Evolutionary conservation across 2,113 vertebrate genomes (phyloP).

Genomic region (Alligator mississippiensis): DNA sequence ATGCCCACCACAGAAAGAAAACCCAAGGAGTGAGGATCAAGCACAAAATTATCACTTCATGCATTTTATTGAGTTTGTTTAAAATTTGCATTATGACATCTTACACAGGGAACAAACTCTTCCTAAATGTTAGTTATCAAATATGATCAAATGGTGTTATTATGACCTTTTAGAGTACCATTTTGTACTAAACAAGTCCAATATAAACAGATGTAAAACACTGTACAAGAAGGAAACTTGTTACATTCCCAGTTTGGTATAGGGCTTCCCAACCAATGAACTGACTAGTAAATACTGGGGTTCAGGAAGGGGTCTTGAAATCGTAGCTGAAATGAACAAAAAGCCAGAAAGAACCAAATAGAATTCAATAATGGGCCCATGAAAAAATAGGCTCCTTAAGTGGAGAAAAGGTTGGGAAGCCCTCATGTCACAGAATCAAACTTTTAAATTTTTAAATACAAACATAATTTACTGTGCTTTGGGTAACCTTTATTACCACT

Average conservation of each 20-base stretch:
- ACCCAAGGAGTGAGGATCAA: constrained; percentile 74
- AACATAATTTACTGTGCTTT: constrained; percentile 48
- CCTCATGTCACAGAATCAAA: constrained; percentile 57
- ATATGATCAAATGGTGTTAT: constrained; percentile 60
- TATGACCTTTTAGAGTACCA: constrained; percentile 64
- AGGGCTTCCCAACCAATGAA: constrained; percentile 75
- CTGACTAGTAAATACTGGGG: constrained; percentile 33
- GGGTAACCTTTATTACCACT: not conserved
- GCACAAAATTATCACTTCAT: constrained; percentile 79
- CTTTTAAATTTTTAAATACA: constrained; percentile 25
- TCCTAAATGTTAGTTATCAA: constrained; percentile 75
- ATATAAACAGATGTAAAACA: constrained; percentile 73
- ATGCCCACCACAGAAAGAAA: constrained; percentile 35
- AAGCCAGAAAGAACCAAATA: constrained; percentile 40
- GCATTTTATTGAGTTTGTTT: constrained; percentile 84
- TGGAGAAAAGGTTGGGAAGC: constrained; percentile 66
- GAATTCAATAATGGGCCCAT: not conserved
- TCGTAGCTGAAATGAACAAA: constrained; percentile 54
- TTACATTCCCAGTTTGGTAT: constrained; percentile 74
- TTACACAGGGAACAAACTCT: constrained; percentile 81
- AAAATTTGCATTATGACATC: constrained; percentile 77
- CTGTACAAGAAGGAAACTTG: constrained; percentile 50
- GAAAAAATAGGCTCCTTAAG: fast-evolving
- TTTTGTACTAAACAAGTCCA: constrained; percentile 70
- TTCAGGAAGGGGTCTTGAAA: not conserved